These are phyloP conservation scores for Sarcophilus harrisii DNA, from an alignment of 2,797 vertebrate genomes.

Conservation along the genomic window DNA sequence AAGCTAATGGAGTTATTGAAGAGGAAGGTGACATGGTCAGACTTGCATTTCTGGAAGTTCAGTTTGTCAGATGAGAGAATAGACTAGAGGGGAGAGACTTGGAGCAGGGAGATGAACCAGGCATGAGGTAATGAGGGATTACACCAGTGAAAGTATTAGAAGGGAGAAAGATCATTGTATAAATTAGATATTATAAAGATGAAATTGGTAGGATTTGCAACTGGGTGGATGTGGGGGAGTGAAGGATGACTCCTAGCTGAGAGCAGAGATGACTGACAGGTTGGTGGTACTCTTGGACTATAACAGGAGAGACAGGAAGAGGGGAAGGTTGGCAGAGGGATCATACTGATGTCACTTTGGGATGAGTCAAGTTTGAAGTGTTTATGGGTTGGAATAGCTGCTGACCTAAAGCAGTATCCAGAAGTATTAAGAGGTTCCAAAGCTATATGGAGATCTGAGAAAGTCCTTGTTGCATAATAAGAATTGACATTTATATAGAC, in stretches of 20 bases:
- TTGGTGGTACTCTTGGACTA: background rate
- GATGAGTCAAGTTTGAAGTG: background rate
- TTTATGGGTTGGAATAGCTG: background rate
- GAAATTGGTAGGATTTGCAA: background rate
- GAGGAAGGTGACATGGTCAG: background rate
- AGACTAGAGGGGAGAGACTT: too few species aligned
- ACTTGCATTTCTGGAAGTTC: background rate
- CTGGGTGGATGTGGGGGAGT: background rate
- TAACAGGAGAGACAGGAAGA: background rate
- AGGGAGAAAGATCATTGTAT: too few species aligned
- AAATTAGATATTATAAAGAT: background rate
- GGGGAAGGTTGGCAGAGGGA: background rate
- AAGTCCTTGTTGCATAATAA: background rate
- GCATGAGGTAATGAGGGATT: too few species aligned
- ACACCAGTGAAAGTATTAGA: too few species aligned
- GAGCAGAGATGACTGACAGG: background rate
- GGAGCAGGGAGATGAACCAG: too few species aligned
- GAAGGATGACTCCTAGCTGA: background rate
- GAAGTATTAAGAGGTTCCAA: background rate
- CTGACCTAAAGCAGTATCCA: background rate
- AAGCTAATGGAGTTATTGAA: background rate
- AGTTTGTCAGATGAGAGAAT: background rate
- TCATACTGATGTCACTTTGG: background rate
- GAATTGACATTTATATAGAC: background rate
- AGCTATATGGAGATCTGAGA: background rate